A percentile compares a stretch with the other conserved stretches of the same genome.
phyloP scores from a whole-genome alignment of 2,797 vertebrate species.

The Chiloscyllium punctatum region DNA sequence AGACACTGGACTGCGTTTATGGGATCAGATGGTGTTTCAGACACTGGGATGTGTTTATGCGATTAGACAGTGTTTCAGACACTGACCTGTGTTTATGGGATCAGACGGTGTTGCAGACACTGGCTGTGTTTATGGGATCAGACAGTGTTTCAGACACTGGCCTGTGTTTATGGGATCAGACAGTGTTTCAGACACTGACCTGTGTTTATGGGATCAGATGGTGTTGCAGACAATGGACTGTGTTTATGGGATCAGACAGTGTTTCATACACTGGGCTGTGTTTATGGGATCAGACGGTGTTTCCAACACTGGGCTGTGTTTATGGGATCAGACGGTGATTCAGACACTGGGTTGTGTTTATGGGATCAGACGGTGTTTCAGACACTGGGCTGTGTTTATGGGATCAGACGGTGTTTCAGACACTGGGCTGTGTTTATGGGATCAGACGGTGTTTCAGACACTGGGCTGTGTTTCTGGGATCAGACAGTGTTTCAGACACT shows the following conservation, averaged over 20 bases:
- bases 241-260: not conserved
- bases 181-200: too few species aligned
- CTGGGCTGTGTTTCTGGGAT: too few species aligned
- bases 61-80: too few species aligned
- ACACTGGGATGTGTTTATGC: not conserved
- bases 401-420: not conserved
- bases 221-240: not conserved
- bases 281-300: not conserved
- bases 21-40: not conserved
- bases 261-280: not conserved
- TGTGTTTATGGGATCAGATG: too few species aligned
- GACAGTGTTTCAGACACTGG: accelerated
- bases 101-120: not conserved
- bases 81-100: not conserved
- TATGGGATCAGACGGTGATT: not conserved
- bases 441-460: not conserved
- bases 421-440: not conserved
- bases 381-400: too few species aligned
- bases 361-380: not conserved
- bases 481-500: too few species aligned
- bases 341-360: not conserved
- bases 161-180: too few species aligned
- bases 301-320: not conserved
- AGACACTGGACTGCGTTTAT: not conserved
- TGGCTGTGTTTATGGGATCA: not conserved